Evolutionary conservation across 1,140 invertebrate species (phyloP).

Genomic region (Phocides pigmalion): DNA sequence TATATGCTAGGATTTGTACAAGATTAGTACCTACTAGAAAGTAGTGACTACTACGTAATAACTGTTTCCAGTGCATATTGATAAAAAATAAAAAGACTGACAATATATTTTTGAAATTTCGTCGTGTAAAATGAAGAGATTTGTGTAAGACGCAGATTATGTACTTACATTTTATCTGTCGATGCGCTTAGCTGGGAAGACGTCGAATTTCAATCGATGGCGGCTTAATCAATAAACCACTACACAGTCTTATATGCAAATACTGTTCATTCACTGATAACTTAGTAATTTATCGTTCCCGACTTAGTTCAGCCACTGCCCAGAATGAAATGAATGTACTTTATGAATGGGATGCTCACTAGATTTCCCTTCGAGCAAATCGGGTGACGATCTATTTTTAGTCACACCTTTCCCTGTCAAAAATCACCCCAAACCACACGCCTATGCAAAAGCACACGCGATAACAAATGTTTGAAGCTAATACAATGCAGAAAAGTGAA

Average conservation of each 20-base stretch:
- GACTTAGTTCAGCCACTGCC: constrained; percentile 57
- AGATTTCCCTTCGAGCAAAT: constrained; percentile 64
- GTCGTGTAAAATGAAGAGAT: neutral
- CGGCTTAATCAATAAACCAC: constrained; percentile 36
- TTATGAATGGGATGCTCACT: constrained; percentile 76
- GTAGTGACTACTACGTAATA: too few species aligned
- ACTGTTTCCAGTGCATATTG: too few species aligned
- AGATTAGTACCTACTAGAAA: too few species aligned
- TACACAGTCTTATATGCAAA: constrained; percentile 19
- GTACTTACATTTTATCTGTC: constrained; percentile 33
- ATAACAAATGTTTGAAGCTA: constrained; percentile 33
- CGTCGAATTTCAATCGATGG: constrained; percentile 33
- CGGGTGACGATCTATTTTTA: constrained; percentile 70
- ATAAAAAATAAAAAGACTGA: neutral
- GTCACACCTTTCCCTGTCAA: constrained; percentile 42
- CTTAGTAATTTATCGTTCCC: constrained; percentile 37
- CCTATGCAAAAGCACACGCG: constrained; percentile 37
- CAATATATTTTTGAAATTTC: neutral
- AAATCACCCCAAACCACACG: constrained; percentile 34
- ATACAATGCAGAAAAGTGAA: constrained; percentile 29
- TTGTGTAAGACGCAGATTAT: constrained; percentile 11
- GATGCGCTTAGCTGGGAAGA: constrained; percentile 15
- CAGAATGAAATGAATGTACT: constrained; percentile 70
- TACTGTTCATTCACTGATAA: constrained; percentile 46
- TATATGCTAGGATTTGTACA: too few species aligned